Conservation (phyloP, 2,113 vertebrate genomes). For the Glareola pratincola region DNA sequence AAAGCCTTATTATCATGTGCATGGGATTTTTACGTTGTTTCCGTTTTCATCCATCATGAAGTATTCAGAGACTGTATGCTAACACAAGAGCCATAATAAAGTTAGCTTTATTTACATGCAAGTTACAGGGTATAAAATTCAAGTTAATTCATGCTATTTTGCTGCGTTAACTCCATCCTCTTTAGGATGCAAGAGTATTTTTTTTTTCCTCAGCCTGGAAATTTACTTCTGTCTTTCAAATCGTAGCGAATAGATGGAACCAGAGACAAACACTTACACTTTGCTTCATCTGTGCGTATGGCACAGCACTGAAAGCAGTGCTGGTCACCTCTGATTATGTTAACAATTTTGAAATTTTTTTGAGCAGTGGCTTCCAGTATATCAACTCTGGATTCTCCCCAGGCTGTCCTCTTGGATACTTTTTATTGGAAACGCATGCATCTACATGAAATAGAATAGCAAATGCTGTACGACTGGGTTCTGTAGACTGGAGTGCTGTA, state of each 20-base stretch:
- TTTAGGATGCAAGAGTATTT: neutral
- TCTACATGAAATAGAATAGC: neutral
- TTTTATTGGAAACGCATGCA: neutral
- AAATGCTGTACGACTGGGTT: neutral
- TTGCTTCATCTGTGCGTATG: neutral
- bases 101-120: conserved; percentile 54
- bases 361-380: neutral
- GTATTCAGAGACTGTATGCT: conserved; percentile 12
- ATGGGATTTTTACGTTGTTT: conserved; percentile 16
- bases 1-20: conserved; percentile 11
- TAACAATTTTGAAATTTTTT: neutral
- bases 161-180: neutral
- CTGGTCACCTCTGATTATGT: neutral
- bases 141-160: conserved; percentile 21
- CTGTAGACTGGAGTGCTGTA: neutral
- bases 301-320: neutral
- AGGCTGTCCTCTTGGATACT: neutral
- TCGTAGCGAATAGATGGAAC: neutral
- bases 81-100: conserved; percentile 30
- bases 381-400: neutral
- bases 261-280: neutral
- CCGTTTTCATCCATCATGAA: conserved; percentile 19
- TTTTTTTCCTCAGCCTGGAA: neutral
- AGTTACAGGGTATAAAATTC: neutral
- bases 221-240: neutral